A percentile compares a stretch with the other conserved stretches of the same genome.
phyloP scores from a whole-genome alignment of 2,888 invertebrate genomes.

The Stenurella melanura region DNA sequence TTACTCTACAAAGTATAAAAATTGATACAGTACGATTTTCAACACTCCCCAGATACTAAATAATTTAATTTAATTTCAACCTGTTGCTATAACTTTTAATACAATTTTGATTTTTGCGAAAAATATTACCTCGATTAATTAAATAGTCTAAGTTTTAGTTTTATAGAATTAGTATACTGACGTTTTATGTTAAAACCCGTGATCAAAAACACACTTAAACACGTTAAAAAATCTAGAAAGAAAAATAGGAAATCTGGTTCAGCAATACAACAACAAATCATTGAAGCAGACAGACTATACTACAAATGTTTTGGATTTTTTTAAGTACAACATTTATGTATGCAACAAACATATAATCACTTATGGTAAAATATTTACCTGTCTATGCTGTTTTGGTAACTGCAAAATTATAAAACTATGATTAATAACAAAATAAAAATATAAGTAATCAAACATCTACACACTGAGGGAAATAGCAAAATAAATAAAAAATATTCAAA shows the following conservation, averaged over 20 bases:
- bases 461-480: not conserved
- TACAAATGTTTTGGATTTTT: not conserved
- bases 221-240: not conserved
- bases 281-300: not conserved
- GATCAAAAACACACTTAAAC: too few species aligned
- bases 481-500: not conserved
- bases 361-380: constrained; percentile 4
- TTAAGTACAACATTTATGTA: not conserved
- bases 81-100: too few species aligned
- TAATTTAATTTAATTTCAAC: too few species aligned
- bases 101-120: too few species aligned
- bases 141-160: too few species aligned
- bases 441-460: not conserved
- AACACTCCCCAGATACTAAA: too few species aligned
- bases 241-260: not conserved
- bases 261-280: not conserved
- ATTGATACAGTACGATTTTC: too few species aligned
- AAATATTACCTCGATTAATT: too few species aligned
- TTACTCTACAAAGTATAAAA: too few species aligned
- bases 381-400: constrained; percentile 7
- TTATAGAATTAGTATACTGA: too few species aligned
- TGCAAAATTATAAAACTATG: constrained; percentile 3
- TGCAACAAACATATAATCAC: constrained; percentile 4
- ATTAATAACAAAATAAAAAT: not conserved
- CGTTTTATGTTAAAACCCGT: too few species aligned